Percentiles rank a stretch among this genome's conserved stretches.
These are phyloP conservation scores for Metalampra italica DNA, from an alignment of 2,888 invertebrate species.

Conservation along the genomic window DNA sequence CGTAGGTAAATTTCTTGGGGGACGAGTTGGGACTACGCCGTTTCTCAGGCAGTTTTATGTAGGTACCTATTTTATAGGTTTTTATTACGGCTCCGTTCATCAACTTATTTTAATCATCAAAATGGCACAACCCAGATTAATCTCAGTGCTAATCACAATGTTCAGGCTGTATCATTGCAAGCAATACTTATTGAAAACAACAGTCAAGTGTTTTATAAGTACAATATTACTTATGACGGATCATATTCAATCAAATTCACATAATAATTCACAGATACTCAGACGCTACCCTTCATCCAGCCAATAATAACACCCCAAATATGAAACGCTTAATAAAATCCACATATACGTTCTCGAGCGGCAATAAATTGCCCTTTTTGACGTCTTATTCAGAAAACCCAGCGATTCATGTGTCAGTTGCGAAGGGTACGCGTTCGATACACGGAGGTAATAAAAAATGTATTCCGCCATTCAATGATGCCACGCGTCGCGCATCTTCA, in stretches of 20 bases:
- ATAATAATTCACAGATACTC: conserved; percentile 23
- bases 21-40: too few species aligned
- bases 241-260: conserved; percentile 15
- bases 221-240: background rate
- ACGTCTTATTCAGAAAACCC: conserved; percentile 60
- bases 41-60: too few species aligned
- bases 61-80: too few species aligned
- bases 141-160: too few species aligned
- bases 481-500: conserved; percentile 55
- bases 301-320: conserved; percentile 50
- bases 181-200: too few species aligned
- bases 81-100: too few species aligned
- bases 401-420: conserved; percentile 51
- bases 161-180: too few species aligned
- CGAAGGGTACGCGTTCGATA: conserved; percentile 25
- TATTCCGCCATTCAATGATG: conserved; percentile 39
- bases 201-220: too few species aligned
- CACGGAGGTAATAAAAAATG: conserved; percentile 44
- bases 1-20: too few species aligned
- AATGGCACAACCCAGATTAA: too few species aligned
- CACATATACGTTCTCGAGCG: conserved; percentile 49
- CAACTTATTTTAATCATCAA: too few species aligned
- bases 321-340: conserved; percentile 70
- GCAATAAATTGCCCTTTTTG: conserved; percentile 72
- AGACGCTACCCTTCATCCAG: conserved; percentile 43